Evolutionary conservation across 2,797 vertebrate species (phyloP), one percentile per base, ranked within the genome.

Genomic region (Gymnocypris eckloni): DNA sequence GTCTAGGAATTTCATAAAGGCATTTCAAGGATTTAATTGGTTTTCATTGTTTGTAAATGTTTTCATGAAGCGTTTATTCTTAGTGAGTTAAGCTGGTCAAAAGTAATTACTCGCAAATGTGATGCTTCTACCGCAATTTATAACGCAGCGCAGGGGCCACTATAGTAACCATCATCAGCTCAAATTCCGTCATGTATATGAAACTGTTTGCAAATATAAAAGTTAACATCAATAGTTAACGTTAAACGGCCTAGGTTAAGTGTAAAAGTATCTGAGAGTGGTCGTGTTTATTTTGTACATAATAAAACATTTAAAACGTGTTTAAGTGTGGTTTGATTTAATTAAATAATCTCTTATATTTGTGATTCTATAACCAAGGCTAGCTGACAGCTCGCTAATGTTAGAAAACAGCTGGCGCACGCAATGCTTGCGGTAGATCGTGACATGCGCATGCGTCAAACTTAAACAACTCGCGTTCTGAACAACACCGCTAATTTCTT

Each of bases 1-100:
- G 71, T 83, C 39, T 48, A 48, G 56, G 18, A 61, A 61, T 66
- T 50, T 76, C 12, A 50, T 64, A 43, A 54, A 81, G 48, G 66
- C 71, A 75, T 64, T 75, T 7, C n/a, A 83, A 75, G 41, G 54
- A 64, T 48, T 61, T 33, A 37, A 43, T 59, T 9, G 71, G 54
- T 45, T 81, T 41, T 45, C 6, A 25, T 37, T 13, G 67, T 43
- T 82, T 72, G 37, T 59, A 71, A 43, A 43, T 22, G 22, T 25
- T 43, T 79, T 28, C 69, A 61, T 28, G 4, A 82, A 71, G 39
- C 18, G 25, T 50, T 20, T 28, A 41, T 70, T 81, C 4, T 41
- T 43, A 18, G 13, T 54, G 54, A 2, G 20, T 56, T 12, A 52
- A 37, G 48, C 9, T 52, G 33, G 20, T 52, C 7, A 81, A 33